Conservation (phyloP, 1,140 invertebrate genomes). For the Arion vulgaris region DNA sequence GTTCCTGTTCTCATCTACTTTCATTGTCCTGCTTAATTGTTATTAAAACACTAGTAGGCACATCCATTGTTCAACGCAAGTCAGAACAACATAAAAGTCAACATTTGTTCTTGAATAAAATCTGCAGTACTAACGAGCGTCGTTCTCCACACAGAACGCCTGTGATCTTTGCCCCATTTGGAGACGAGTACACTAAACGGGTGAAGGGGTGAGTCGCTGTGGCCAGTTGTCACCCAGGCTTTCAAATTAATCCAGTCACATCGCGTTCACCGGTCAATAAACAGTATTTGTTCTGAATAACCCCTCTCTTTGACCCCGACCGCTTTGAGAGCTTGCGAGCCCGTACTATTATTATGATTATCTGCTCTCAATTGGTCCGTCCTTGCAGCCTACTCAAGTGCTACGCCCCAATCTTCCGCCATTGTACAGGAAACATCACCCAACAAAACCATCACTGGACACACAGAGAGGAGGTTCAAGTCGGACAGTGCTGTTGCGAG, state of each 20-base stretch:
- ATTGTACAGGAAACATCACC: conserved; percentile 12
- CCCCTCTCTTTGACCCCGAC: conserved; percentile 15
- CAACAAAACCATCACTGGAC: conserved; percentile 10
- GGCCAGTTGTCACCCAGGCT: conserved; percentile 7
- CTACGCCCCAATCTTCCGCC: conserved; percentile 17
- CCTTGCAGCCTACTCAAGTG: neutral
- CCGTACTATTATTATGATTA: conserved; percentile 27
- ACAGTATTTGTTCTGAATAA: conserved; percentile 15
- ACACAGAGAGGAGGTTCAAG: neutral
- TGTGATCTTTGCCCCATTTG: neutral
- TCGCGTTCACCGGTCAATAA: conserved; percentile 27
- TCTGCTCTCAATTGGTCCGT: conserved; percentile 23
- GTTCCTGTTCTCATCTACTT: too few relatives aligned
- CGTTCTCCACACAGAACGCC: neutral
- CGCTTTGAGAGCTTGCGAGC: neutral
- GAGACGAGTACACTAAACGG: neutral
- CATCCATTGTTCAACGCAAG: neutral
- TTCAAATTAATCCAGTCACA: conserved; percentile 37
- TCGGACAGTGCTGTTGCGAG: neutral
- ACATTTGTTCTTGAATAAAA: neutral
- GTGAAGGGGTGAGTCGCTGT: neutral
- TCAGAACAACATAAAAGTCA: neutral
- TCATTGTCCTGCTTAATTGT: too few relatives aligned
- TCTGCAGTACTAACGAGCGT: neutral
- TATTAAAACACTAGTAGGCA: too few relatives aligned